Evolutionary conservation across 1,140 invertebrate species (phyloP).

Genomic region (Drosophila pseudoananassae): DNA sequence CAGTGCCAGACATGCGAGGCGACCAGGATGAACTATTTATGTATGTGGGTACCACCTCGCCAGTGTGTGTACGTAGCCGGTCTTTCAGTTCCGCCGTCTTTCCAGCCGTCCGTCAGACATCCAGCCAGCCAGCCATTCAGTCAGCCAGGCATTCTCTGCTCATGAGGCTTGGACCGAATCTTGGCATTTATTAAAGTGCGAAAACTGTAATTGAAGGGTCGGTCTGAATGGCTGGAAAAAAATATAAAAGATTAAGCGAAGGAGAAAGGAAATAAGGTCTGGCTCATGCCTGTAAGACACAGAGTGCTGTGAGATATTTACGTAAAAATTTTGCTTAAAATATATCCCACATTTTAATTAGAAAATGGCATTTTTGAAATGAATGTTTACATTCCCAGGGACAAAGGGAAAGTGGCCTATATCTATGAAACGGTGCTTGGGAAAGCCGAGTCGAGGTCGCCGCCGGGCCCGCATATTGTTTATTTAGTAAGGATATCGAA

Average conservation of each 20-base stretch:
- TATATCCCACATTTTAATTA: too few relatives aligned
- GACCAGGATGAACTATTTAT: conserved; percentile 49
- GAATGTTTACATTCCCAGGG: not conserved
- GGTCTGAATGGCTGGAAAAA: not conserved
- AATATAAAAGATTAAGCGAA: conserved; percentile 25
- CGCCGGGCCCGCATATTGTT: conserved; percentile 50
- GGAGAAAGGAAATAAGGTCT: not conserved
- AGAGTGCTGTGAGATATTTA: too few relatives aligned
- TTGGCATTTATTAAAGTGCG: conserved; percentile 58
- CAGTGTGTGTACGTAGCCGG: not conserved
- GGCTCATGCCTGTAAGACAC: not conserved
- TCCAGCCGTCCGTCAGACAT: not conserved
- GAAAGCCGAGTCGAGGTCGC: conserved; percentile 20
- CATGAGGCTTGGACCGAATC: conserved; percentile 29
- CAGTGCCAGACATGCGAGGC: conserved; percentile 41
- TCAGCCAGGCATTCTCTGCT: conserved; percentile 8
- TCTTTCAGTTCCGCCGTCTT: conserved; percentile 2
- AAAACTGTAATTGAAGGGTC: conserved; percentile 44
- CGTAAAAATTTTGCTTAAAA: too few relatives aligned
- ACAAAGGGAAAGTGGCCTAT: not conserved
- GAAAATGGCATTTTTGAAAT: too few relatives aligned
- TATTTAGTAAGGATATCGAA: conserved; percentile 57
- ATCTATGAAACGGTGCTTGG: conserved; percentile 6
- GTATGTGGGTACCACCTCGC: not conserved
- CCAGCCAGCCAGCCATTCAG: conserved; percentile 26